Conservation (phyloP, 2,113 vertebrate species). For the Halcyon malimbica region DNA sequence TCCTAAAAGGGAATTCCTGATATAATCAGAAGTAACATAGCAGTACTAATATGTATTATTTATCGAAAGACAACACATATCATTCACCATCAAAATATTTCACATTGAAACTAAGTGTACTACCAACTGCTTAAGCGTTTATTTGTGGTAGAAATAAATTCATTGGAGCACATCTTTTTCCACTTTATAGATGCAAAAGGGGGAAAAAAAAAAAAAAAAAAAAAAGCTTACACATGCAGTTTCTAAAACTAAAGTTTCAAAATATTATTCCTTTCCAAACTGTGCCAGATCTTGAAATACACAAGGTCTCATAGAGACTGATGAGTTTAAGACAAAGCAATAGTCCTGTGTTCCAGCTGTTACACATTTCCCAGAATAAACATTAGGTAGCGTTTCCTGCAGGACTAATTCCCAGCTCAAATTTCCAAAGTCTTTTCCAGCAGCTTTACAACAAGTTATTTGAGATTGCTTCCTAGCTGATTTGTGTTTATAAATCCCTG, state of each 20-base stretch:
- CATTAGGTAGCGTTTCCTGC: slow-evolving; percentile 33
- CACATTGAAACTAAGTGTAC: not conserved
- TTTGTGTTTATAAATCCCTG: not conserved
- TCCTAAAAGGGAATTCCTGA: not conserved
- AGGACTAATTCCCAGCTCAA: slow-evolving; percentile 9
- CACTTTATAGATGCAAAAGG: not conserved
- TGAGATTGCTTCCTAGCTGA: not conserved
- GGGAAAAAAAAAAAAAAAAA: not conserved
- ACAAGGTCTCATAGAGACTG: not conserved
- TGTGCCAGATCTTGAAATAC: not conserved
- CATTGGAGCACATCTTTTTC: not conserved
- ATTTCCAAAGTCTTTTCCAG: slow-evolving; percentile 13
- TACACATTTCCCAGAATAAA: slow-evolving; percentile 13
- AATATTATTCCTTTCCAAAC: not conserved
- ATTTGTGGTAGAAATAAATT: not conserved
- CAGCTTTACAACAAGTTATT: not conserved
- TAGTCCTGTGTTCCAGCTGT: not conserved
- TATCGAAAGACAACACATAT: not conserved
- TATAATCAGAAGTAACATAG: not conserved
- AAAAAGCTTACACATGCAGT: not conserved
- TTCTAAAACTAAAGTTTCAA: not conserved
- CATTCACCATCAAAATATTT: not conserved
- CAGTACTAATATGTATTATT: not conserved
- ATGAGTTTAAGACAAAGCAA: not conserved
- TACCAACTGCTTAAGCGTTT: not conserved